phyloP scores from a whole-genome alignment of 2,797 vertebrate genomes.

The Strix occidentalis region DNA sequence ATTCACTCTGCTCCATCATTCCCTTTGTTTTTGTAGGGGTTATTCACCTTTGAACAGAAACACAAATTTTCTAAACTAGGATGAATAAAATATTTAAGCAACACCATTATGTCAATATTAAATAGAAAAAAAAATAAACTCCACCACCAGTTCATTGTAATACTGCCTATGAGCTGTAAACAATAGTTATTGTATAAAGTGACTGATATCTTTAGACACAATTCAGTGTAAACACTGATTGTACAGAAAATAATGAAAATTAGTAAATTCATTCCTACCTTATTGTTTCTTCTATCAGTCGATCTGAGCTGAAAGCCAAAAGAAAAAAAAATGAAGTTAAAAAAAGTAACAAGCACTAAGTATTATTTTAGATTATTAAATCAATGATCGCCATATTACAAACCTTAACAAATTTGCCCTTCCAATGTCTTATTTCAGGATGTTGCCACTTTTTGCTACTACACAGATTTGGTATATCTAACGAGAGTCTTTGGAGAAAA shows the following conservation, averaged over 20 bases:
- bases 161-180: not conserved
- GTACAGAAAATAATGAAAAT: not conserved
- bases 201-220: not conserved
- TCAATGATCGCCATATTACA: not conserved
- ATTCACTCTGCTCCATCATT: not conserved
- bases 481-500: not conserved
- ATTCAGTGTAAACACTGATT: not conserved
- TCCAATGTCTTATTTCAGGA: not conserved
- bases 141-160: not conserved
- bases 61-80: not conserved
- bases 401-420: not conserved
- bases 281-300: slow-evolving; percentile 98
- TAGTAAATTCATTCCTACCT: slow-evolving; percentile 80
- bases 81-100: not conserved
- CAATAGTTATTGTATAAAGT: not conserved
- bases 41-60: not conserved
- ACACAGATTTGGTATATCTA: fast-evolving
- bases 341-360: not conserved
- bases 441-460: not conserved
- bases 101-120: not conserved
- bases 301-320: slow-evolving; percentile 87
- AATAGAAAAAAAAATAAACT: not conserved
- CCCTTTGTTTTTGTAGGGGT: not conserved
- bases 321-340: not conserved
- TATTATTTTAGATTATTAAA: not conserved